Evolutionary conservation across 2,797 vertebrate genomes (phyloP), one percentile per base, ranked within the genome.

Genomic region (Hydrolagus colliei): DNA sequence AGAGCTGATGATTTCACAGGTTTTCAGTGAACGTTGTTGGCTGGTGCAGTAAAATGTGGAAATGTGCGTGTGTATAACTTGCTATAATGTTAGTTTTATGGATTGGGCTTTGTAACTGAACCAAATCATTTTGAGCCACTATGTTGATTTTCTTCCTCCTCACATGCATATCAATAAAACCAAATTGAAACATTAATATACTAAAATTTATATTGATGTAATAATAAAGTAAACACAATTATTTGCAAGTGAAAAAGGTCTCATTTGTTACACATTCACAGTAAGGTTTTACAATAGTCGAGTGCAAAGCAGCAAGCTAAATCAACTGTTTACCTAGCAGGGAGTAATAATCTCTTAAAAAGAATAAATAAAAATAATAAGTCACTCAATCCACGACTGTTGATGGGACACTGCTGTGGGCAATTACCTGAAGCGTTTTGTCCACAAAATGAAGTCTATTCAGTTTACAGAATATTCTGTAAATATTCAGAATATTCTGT

Each of bases 121-220:
- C 87, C 86, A 86, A 73, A 86, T 89, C 76, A 67, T 87, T 88
- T 86, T 62, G 65, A 63, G 20, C 67, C 73, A 77, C 13, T 86
- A 88, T 72, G 86, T 88, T 82, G 82, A 88, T 86, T 87, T 78
- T 88, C 87, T 87, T 88, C 89, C 86, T 89, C 89, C 88, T 86
- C 86, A 73, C 67, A 79, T 90, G 88, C 88, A 90, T 86, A 89
- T 89, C 85, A 94, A 93, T 95, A 94, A 94, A 94, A 90, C 86
- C 88, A 79, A 85, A 77, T 67, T 77, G 72, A 72, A 73, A 52
- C 27, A 77, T 27, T 32, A 59, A 73, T 68, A n/a, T 7, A 20
- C 67, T 87, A 88, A 52, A 62, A 11, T 22, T 41, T 86, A 68
- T 27, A 63, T 86, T 74, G 1, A 67, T 82, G 65, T 84, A 41